Base-by-base conservation (phyloP, 2,888 invertebrate genomes). In the Bembecia ichneumoniformis region DNA sequence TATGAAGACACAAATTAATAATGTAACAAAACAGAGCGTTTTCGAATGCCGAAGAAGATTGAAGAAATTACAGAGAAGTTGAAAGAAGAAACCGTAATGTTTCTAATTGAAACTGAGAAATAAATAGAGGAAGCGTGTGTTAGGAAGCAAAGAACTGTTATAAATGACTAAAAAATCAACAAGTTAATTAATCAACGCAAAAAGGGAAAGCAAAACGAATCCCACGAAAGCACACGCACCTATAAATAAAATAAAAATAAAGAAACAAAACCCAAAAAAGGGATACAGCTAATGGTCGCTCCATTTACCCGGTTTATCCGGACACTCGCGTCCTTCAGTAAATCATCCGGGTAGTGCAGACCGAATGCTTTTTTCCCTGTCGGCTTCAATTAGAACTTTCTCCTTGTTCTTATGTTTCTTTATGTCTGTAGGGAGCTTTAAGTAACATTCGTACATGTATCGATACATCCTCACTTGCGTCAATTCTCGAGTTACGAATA, bases 271-370 rank as follows among this genome's bases (percentile, higher is more conserved):
- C 51, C 52, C 55, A 48, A 54, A 60, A 28, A 62, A 66, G 62
- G 68, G 66, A 63, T 63, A 61, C 56, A 54, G 58, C 68, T 77
- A 77, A 77, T 77, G 77, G 71, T 61, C 61, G 64, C 62, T 66
- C 69, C 71, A 73, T 76, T 77, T 68, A 66, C 66, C 60, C 60
- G 71, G 75, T 72, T 71, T 72, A 73, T 68, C 63, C 69, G 66
- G 61, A 66, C 63, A 63, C 63, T 62, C 60, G 61, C 49, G 61
- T 64, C 62, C 66, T 62, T 63, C 62, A 60, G 62, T 74, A 75
- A 72, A 74, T 76, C 74, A 74, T 74, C 62, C 65, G 50, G 61
- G 54, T 44, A 44, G 20, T 34, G 51, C 46, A 49, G 47, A 48
- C 55, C 54, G 52, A 43, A 45, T 44, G 47, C 35, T 59, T 60